Evolutionary conservation across 1,140 invertebrate genomes (phyloP), one percentile per base, ranked within the genome.

Genomic region (Sinonovacula constricta): DNA sequence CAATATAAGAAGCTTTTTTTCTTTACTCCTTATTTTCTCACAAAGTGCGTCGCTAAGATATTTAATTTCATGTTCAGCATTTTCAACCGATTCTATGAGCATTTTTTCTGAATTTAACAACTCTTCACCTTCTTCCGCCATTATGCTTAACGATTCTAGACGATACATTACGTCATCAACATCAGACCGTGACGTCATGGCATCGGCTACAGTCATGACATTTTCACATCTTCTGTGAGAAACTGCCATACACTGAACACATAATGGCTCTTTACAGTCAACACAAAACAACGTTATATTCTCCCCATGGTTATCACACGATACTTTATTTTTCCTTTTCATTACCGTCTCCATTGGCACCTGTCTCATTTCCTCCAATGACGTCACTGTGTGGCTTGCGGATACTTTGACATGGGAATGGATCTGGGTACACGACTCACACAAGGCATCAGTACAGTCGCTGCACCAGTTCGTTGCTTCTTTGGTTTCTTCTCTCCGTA

Each of bases 401-500:
- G 94, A 93, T 34, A 94, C 89, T 45, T 93, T 93, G 63, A 94
- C 94, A 18, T 94, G 93, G 30, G 93, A 93, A 83, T 95, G 94
- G 71, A 94, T 93, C 79, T 93, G 91, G 28, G 94, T 92, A 88
- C 95, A 96, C n/a, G 92, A 92, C 77, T 95, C 93, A 89, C 95
- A 96, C 80, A 94, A 92, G 2, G 94, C 89, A 83, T 96, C 95
- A 81, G 93, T 94, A 88, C 95, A 96, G 81, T 96, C 94, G 77
- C 82, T 82, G 59, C 81, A 87, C 85, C 85, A 86, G 69, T 77
- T 71, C 4, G 70, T 56, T 7, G 86, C 84, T 0, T 66, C 14
- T 3, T 65, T 39, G 2, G 65, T 74, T 56, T 82, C 83, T 12
- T 83, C 81, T 30, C 75, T 49, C 30, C 83, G 75, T 3, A 75